These are phyloP conservation scores for Chironomus striatipennis DNA, from an alignment of 1,140 invertebrate species.

Conservation along the genomic window DNA sequence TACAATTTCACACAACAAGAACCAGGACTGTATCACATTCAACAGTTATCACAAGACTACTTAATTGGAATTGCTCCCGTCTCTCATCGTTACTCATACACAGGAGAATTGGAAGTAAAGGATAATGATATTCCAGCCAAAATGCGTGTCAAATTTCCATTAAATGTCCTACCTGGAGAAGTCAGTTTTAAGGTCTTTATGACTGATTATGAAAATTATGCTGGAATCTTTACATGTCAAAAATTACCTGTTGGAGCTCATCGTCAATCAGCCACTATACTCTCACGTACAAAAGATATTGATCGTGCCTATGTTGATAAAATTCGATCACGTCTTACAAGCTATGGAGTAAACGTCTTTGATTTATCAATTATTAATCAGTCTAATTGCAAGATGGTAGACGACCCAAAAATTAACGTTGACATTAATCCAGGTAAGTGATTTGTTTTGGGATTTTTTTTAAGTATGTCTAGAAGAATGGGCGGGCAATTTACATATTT, in stretches of 20 bases:
- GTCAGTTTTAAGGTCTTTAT: constrained; percentile 63
- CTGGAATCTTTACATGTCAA: constrained; percentile 71
- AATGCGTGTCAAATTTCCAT: constrained; percentile 66
- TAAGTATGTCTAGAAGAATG: neutral
- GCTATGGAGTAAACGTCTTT: constrained; percentile 59
- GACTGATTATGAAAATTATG: constrained; percentile 67
- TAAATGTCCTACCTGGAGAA: constrained; percentile 72
- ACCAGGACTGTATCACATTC: constrained; percentile 56
- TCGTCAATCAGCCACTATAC: constrained; percentile 65
- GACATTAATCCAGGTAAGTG: constrained; percentile 41
- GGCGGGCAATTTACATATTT: too few species aligned
- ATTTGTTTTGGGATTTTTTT: neutral
- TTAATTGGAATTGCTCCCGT: constrained; percentile 55
- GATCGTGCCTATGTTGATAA: constrained; percentile 59
- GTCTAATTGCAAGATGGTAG: constrained; percentile 47
- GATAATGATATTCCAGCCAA: constrained; percentile 55
- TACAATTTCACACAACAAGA: constrained; percentile 69
- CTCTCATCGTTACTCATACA: constrained; percentile 65
- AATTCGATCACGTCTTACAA: constrained; percentile 51
- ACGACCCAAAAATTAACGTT: constrained; percentile 60
- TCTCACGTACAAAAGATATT: constrained; percentile 58
- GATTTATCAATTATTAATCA: constrained; percentile 67
- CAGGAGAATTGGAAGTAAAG: constrained; percentile 55
- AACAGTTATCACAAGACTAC: constrained; percentile 66
- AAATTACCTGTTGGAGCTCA: constrained; percentile 53